A percentile compares a stretch with the other conserved stretches of the same genome.
Conservation (phyloP, 1,140 invertebrate genomes). For the Penaeus japonicus region DNA sequence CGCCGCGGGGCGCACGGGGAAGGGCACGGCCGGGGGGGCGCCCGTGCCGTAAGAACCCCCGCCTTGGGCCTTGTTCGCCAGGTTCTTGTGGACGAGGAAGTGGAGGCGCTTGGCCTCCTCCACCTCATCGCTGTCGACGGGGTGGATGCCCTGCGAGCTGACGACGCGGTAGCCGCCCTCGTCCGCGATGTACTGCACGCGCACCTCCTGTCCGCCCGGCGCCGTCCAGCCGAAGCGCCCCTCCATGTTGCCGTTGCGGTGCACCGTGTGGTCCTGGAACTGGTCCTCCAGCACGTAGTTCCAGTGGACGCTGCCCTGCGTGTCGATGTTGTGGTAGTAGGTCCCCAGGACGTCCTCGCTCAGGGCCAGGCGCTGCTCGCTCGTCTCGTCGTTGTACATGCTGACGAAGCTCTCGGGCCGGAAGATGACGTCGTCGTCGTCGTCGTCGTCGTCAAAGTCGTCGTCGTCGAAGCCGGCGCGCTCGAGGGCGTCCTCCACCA, state of each 20-base stretch:
- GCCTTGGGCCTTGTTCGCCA: neutral
- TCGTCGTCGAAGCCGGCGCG: neutral
- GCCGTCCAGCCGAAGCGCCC: slow-evolving; percentile 54
- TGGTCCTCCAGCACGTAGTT: slow-evolving; percentile 48
- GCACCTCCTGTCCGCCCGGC: slow-evolving; percentile 39
- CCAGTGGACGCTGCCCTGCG: slow-evolving; percentile 51
- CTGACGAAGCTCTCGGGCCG: neutral
- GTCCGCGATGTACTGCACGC: slow-evolving; percentile 50
- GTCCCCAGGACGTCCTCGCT: slow-evolving; percentile 19
- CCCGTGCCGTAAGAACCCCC: neutral
- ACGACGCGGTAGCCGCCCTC: slow-evolving; percentile 49
- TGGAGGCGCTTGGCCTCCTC: slow-evolving; percentile 11
- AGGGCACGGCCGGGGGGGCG: neutral
- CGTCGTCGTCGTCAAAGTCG: slow-evolving; percentile 8
- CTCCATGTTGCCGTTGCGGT: slow-evolving; percentile 46
- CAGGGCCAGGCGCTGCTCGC: slow-evolving; percentile 38
- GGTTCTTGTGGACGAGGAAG: slow-evolving; percentile 11
- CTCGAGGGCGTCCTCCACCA: no score
- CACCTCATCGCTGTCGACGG: slow-evolving; percentile 26
- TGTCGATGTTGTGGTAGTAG: slow-evolving; percentile 47
- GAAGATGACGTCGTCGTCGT: neutral
- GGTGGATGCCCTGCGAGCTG: slow-evolving; percentile 19
- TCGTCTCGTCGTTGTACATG: slow-evolving; percentile 19
- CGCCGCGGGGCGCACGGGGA: no score
- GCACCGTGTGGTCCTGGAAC: slow-evolving; percentile 46